Evolutionary conservation across 2,888 invertebrate species (phyloP), one percentile per base, ranked within the genome.

Genomic region (Euplagia quadripunctaria): DNA sequence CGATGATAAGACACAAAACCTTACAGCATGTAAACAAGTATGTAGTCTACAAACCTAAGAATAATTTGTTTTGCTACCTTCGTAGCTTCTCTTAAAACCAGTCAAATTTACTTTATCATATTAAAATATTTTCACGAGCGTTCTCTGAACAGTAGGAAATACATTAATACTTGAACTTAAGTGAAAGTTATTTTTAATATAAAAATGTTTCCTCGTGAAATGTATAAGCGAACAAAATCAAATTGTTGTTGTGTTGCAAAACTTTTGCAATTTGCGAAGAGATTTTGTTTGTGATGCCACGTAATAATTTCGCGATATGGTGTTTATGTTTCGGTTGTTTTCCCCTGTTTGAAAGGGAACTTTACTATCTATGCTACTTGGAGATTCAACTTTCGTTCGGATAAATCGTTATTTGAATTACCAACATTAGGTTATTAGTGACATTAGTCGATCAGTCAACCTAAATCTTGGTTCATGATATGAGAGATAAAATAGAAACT

Each of bases 241-340:
- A 52, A 55, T 64, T 31, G 31, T 31, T 61, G 61, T 61, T 46
- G 31, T 41, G 16, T 63, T 66, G 31, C 51, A 49, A 64, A 31
- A 83, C 68, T 82, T 82, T 83, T 67, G 74, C 70, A 82, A 83
- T 83, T 81, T 79, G 41, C 68, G 58, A 64, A 61, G 72, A 76
- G 67, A 51, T 72, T 65, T 58, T 75, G 63, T 78, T 79, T 76
- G 75, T 55, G 31, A 61, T 2, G 51, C 65, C 71, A 73, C 66
- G 72, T 80, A 74, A 75, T 71, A 72, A 75, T 72, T 73, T 83
- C 70, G 73, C 77, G 64, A 68, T 58, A 61, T 61, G 31, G 61
- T 43, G 76, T 72, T 46, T 55, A 14, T 43, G n/a, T 41, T 31
- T 42, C 52, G 55, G 42, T 58, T 46, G 3, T 55, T 46, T 43